A percentile compares a stretch with the other conserved stretches of the same genome.
Conservation (phyloP, 2,113 vertebrate species). For the Heterotis niloticus region DNA sequence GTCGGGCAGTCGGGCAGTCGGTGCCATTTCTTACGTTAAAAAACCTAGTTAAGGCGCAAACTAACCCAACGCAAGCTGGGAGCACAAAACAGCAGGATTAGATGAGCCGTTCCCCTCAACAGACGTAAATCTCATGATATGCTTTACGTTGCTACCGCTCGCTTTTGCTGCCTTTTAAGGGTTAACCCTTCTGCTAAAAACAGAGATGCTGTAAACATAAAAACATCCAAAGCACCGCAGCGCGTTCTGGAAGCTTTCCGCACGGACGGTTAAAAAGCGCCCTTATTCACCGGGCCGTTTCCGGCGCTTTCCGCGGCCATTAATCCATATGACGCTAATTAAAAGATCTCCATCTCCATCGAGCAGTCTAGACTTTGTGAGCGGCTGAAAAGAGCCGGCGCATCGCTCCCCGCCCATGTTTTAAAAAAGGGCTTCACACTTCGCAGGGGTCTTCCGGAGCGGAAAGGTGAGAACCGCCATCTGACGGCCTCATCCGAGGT, state of each 20-base stretch:
- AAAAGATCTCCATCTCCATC: not conserved
- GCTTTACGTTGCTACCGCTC: not conserved
- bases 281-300: not conserved
- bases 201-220: not conserved
- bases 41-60: not conserved
- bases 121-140: no score
- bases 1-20: no score
- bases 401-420: not conserved
- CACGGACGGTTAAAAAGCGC: not conserved
- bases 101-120: not conserved
- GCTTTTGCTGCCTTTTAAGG: not conserved
- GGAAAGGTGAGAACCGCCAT: not conserved
- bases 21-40: not conserved
- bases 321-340: constrained; percentile 15
- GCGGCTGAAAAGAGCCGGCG: not conserved
- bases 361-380: not conserved
- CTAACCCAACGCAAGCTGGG: not conserved
- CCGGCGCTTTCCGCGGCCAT: no score
- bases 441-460: not conserved
- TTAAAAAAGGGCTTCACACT: not conserved
- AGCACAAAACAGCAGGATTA: constrained; percentile 7
- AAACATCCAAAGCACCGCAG: not conserved
- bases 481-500: constrained; percentile 17
- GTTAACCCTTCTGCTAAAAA: no score
- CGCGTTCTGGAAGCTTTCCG: not conserved